These are phyloP conservation scores for Polylopha cassiicola DNA, from an alignment of 2,888 invertebrate species.

Conservation along the genomic window DNA sequence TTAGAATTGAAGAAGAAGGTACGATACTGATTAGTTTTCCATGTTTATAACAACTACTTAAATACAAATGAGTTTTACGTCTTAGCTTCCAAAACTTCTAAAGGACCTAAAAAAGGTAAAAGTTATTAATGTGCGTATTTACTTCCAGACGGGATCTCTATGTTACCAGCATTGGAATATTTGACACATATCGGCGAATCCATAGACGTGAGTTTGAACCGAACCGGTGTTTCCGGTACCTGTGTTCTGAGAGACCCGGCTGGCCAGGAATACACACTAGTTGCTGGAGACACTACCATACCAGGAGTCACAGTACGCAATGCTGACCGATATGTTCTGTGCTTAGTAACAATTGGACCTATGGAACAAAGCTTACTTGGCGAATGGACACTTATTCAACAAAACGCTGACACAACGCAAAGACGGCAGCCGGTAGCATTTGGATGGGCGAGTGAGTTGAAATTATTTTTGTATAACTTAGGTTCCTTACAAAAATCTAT, in stretches of 20 bases:
- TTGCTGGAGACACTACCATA: conserved; percentile 1
- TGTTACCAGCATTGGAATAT: conserved; percentile 15
- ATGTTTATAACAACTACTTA: too few species aligned
- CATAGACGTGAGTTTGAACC: conserved; percentile 17
- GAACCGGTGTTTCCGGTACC: conserved; percentile 10
- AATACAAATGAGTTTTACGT: too few species aligned
- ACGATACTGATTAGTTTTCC: background rate
- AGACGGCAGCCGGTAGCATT: conserved; percentile 8
- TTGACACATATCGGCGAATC: conserved; percentile 14
- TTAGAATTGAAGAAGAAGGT: conserved; percentile 12
- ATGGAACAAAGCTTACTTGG: conserved; percentile 17
- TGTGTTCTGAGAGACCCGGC: conserved; percentile 8
- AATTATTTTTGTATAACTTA: too few species aligned
- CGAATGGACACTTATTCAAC: conserved; percentile 18
- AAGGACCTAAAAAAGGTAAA: too few species aligned
- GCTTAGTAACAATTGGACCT: conserved; percentile 18
- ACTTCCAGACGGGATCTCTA: conserved; percentile 11
- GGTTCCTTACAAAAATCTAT: too few species aligned
- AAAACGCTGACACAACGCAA: conserved; percentile 10
- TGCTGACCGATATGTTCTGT: conserved; percentile 12
- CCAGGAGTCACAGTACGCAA: conserved; percentile 12
- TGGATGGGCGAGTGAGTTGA: conserved; percentile 18
- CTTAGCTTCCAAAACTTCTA: too few species aligned
- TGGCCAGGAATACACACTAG: conserved; percentile 10
- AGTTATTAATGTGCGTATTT: background rate